Conservation (phyloP, 2,797 vertebrate genomes). For the Natrix natrix region DNA sequence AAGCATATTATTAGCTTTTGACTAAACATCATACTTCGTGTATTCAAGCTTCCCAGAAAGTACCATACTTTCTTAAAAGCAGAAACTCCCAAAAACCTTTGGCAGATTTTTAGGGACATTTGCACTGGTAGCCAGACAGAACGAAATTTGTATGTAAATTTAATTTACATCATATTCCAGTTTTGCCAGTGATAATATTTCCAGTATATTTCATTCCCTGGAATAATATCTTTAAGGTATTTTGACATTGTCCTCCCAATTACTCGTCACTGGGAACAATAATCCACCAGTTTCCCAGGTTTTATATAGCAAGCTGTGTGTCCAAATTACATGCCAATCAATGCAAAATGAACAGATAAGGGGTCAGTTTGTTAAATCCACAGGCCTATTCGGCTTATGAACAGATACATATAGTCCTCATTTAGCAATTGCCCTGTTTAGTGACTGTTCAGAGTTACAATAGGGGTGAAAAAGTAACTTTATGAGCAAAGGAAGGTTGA, state of each 20-base stretch:
- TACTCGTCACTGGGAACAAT: not conserved
- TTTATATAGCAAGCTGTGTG: not conserved
- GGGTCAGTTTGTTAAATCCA: not conserved
- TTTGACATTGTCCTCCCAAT: not conserved
- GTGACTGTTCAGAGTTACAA: not conserved
- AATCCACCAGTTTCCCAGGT: not conserved
- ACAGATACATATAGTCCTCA: not conserved
- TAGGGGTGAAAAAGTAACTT: not conserved
- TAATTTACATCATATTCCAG: not conserved
- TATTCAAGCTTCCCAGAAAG: not conserved
- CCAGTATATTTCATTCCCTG: not conserved
- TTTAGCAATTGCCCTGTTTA: not conserved
- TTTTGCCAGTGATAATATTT: not conserved
- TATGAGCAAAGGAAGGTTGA: not conserved
- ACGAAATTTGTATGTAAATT: not conserved
- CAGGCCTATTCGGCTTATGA: not conserved
- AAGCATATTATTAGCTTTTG: not conserved
- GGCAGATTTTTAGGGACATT: not conserved
- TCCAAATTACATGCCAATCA: not conserved
- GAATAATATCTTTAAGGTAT: not conserved
- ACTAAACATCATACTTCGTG: not conserved
- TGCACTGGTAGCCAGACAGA: not conserved
- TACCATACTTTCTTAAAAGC: not conserved
- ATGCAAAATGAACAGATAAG: not conserved
- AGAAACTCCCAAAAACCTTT: not conserved